Evolutionary conservation across 2,888 invertebrate genomes (phyloP).

Genomic region (Harpagoxenus sublaevis): DNA sequence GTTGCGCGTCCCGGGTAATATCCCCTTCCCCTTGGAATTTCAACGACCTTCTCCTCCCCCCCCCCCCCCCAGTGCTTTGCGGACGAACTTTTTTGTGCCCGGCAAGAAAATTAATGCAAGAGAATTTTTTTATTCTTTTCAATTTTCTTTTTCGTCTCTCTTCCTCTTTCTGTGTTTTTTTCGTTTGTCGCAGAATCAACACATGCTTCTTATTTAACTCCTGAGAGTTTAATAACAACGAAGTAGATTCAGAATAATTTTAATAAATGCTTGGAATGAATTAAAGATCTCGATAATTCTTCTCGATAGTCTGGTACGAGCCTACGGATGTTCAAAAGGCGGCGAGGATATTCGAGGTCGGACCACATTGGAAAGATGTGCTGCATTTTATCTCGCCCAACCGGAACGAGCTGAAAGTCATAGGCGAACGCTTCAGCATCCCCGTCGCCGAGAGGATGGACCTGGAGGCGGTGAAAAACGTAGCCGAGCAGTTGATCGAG

Average conservation of each 20-base stretch:
- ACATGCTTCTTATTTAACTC: not conserved
- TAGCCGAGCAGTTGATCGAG: conserved; percentile 76
- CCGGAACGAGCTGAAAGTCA: conserved; percentile 91
- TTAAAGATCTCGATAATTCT: conserved; percentile 60
- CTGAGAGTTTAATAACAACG: not conserved
- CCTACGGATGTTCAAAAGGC: conserved; percentile 95
- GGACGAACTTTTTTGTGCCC: not conserved
- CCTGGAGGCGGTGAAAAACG: conserved; percentile 64
- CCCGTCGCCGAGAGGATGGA: conserved; percentile 60
- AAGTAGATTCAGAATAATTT: not conserved
- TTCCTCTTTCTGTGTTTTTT: not conserved
- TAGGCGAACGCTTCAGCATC: conserved; percentile 88
- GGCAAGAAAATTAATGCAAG: not conserved
- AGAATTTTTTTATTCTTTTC: not conserved
- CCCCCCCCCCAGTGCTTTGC: too few species aligned
- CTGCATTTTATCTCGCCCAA: conserved; percentile 93
- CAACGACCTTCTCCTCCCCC: not conserved
- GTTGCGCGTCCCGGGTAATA: not conserved
- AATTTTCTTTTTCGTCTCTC: not conserved
- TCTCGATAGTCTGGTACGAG: conserved; percentile 94
- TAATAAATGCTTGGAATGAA: not conserved
- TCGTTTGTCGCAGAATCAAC: not conserved
- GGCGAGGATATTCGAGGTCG: conserved; percentile 89
- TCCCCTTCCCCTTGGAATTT: not conserved
- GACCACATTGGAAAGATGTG: conserved; percentile 83